phyloP scores from a whole-genome alignment of 2,888 invertebrate genomes.

The Hypselothyrea guttata region DNA sequence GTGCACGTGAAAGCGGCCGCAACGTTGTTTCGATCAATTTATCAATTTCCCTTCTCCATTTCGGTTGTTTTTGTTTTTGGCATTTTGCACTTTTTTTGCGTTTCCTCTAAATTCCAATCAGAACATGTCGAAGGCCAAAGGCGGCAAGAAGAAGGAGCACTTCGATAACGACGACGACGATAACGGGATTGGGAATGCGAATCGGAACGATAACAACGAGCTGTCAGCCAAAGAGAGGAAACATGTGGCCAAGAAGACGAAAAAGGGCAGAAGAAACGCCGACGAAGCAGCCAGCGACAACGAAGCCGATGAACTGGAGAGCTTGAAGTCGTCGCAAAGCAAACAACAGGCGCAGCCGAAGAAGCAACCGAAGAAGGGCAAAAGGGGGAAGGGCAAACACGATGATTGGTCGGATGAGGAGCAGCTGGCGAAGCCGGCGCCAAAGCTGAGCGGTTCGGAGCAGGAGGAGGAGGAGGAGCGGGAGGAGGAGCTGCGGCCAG shows the following conservation, averaged over 20 bases:
- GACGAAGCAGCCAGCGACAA: constrained; percentile 81
- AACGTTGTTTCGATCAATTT: background rate
- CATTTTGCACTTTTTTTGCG: background rate
- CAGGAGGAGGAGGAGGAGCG: constrained; percentile 30
- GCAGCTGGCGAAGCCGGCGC: constrained; percentile 9
- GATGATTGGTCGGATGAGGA: constrained; percentile 84
- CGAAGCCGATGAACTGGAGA: constrained; percentile 81
- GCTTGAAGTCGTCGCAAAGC: constrained; percentile 59
- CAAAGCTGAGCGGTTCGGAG: constrained; percentile 40
- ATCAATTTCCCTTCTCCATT: background rate
- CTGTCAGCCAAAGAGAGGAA: constrained; percentile 47
- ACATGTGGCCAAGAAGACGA: constrained; percentile 66
- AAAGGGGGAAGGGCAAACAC: constrained; percentile 83
- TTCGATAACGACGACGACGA: constrained; percentile 74
- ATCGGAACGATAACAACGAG: no score
- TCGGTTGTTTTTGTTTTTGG: no score
- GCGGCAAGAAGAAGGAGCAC: constrained; percentile 78
- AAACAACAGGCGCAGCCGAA: constrained; percentile 47
- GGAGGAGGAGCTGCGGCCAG: constrained; percentile 1
- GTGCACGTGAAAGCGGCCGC: constrained; percentile 67
- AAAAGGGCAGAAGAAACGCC: constrained; percentile 83
- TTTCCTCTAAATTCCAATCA: background rate
- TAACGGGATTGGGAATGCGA: no score
- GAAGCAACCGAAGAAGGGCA: constrained; percentile 73
- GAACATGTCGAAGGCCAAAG: constrained; percentile 69